These are phyloP conservation scores for Trachops cirrhosus DNA, from an alignment of 2,797 vertebrate species.

Conservation along the genomic window DNA sequence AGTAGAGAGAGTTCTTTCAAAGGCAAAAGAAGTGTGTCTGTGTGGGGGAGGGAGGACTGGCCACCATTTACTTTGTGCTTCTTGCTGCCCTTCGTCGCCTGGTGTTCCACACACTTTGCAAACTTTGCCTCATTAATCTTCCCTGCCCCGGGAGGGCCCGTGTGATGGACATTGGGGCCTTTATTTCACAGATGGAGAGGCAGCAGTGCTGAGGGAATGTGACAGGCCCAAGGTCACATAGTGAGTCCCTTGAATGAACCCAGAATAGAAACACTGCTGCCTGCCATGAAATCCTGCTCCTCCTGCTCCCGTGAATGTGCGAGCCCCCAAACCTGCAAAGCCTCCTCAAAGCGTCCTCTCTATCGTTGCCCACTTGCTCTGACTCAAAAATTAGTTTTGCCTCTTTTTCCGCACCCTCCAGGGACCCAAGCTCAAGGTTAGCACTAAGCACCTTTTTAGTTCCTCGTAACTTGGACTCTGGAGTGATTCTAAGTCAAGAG, in stretches of 20 bases:
- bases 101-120: constrained; percentile 33
- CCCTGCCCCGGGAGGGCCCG: constrained; percentile 17
- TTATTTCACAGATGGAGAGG: constrained; percentile 72
- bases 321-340: background rate
- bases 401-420: background rate
- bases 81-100: constrained; percentile 35
- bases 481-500: background rate
- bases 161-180: constrained; percentile 48
- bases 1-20: background rate
- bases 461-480: background rate
- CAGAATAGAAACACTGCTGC: constrained; percentile 57
- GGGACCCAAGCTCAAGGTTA: constrained; percentile 28
- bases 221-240: constrained; percentile 68
- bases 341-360: background rate
- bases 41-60: background rate
- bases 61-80: background rate
- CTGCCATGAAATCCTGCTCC: background rate
- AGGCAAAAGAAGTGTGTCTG: background rate
- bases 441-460: background rate
- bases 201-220: constrained; percentile 28
- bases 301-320: background rate
- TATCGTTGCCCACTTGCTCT: background rate
- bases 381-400: constrained; percentile 39
- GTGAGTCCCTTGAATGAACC: constrained; percentile 39
- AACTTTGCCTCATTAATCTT: constrained; percentile 74